Evolutionary conservation across 2,888 invertebrate species (phyloP).

Genomic region (Chelonus formosanus): DNA sequence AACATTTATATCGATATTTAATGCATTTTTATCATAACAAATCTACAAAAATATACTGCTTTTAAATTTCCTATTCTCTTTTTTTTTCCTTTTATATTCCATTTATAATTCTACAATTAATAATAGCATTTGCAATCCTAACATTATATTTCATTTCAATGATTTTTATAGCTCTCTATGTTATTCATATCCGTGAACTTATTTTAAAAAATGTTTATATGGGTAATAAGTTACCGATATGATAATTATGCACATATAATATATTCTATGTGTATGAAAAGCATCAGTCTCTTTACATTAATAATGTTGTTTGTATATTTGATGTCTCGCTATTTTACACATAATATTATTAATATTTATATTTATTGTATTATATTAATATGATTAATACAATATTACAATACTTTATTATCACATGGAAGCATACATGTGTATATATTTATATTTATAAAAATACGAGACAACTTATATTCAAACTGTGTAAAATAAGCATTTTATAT

Average conservation of each 20-base stretch:
- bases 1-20: too few species aligned
- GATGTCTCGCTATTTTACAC: constrained; percentile 32
- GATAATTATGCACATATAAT: constrained; percentile 57
- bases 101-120: constrained; percentile 13
- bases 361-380: constrained; percentile 15
- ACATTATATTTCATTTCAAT: neutral
- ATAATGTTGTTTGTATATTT: constrained; percentile 47
- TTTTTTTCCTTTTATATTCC: constrained; percentile 39
- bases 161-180: neutral
- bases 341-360: constrained; percentile 8
- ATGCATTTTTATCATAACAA: constrained; percentile 52
- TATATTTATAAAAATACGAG: constrained; percentile 11
- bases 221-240: constrained; percentile 2
- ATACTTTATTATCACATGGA: constrained; percentile 12
- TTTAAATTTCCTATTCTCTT: constrained; percentile 47
- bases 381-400: neutral
- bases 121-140: constrained; percentile 15
- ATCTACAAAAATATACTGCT: constrained; percentile 65
- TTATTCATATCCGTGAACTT: neutral
- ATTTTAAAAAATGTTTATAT: neutral
- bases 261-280: constrained; percentile 65
- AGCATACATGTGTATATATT: constrained; percentile 5
- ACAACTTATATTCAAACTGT: constrained; percentile 49
- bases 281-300: constrained; percentile 63
- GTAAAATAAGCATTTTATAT: constrained; percentile 63